Evolutionary conservation across 2,113 vertebrate genomes (phyloP).

Genomic region (Syngnathus typhle): DNA sequence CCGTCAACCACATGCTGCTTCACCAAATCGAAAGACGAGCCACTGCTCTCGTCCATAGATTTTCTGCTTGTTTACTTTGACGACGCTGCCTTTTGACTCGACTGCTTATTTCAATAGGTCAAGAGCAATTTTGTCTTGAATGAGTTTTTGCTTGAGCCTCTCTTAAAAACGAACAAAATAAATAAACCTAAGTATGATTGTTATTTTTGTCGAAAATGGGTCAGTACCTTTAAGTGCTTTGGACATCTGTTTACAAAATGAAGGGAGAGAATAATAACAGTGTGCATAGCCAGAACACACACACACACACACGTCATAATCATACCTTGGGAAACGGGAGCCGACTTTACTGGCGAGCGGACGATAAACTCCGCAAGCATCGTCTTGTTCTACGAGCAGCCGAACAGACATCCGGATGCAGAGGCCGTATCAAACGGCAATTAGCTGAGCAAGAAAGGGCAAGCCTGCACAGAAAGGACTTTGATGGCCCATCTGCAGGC

Average conservation of each 20-base stretch:
- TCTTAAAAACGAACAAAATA: background rate
- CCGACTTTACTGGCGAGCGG: slow-evolving; percentile 47
- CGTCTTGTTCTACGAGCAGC: slow-evolving; percentile 53
- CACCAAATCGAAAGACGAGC: background rate
- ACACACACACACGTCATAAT: slow-evolving; percentile 46
- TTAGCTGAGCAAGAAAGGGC: slow-evolving; percentile 64
- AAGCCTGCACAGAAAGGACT: slow-evolving; percentile 35
- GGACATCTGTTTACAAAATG: slow-evolving; percentile 58
- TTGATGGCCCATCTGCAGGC: slow-evolving; percentile 32
- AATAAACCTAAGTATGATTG: background rate
- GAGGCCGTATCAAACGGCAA: slow-evolving; percentile 58
- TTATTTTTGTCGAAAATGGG: background rate
- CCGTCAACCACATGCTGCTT: background rate
- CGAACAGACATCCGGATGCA: slow-evolving; percentile 48
- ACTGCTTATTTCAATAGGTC: background rate
- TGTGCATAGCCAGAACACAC: slow-evolving; percentile 15
- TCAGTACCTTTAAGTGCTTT: slow-evolving; percentile 24
- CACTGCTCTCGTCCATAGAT: background rate
- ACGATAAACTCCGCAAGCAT: slow-evolving; percentile 38
- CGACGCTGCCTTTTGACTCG: too few species aligned
- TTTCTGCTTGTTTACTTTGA: too few species aligned
- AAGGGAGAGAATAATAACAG: slow-evolving; percentile 56
- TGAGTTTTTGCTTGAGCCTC: background rate
- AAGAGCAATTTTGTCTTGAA: background rate
- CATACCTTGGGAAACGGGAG: slow-evolving; percentile 41